Evolutionary conservation across 2,113 vertebrate genomes (phyloP), one percentile per base, ranked within the genome.

Genomic region (Pteropus alecto): DNA sequence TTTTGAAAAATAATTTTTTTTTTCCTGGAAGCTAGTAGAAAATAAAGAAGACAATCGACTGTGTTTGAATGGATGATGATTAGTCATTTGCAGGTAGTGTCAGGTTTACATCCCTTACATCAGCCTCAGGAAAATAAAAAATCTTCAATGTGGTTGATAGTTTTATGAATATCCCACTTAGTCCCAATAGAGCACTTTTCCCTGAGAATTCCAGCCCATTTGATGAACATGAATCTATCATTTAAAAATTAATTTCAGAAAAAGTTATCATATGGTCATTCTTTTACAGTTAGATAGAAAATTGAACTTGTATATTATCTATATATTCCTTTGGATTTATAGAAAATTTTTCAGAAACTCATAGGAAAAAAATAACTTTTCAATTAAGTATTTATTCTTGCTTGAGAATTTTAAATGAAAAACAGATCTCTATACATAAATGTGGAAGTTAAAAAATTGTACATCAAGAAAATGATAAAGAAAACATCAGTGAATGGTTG

Each of bases 191-290:
- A 86, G 30, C 65, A 67, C 22, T 78, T 70, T 71, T 71, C 21
- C 56, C 56, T 67, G 51, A 51, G 67, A 87, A 91, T 78, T 78
- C 12, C 58, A 79, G 43, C 30, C 28, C 24, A 58, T 26, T 41
- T 28, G 77, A 95, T 70, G 48, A 93, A 76, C 35, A 46, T 22
- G 73, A 90, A 35, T 6, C 60, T 85, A 24, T 30, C 14, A 54
- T 79, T 95, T 84, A 61, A 61, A 95, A 87, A 84, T 79, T 86
- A 79, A 86, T 90, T 82, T 82, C 68, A 58, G 21, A 38, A 38
- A 38, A 38, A 38, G 38, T 38, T 38, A 38, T 38, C 38, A 38
- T 38, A 38, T 38, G 38, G 38, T 38, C 38, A 38, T 38, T 38
- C 38, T 38, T 38, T 38, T 38, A 38, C 38, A 38, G 38, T 38